Percentiles rank a stretch among this genome's conserved stretches.
Evolutionary conservation across 2,888 invertebrate genomes (phyloP).

Genomic region (Amblyteles armatorius): DNA sequence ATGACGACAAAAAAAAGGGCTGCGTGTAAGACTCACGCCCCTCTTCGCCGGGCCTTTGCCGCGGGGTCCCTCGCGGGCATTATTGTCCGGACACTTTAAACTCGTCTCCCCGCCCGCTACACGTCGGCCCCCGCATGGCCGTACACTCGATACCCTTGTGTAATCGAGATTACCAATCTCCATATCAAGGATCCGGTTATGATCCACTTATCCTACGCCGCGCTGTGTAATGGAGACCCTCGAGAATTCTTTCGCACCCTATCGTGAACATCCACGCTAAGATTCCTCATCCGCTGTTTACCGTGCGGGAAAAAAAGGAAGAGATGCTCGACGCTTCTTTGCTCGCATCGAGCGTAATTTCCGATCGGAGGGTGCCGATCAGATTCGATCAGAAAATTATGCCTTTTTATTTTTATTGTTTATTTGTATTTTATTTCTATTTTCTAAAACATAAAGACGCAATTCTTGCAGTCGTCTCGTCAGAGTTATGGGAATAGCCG

Average conservation of each 20-base stretch:
- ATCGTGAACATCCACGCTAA: constrained; percentile 3
- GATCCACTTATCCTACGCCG: constrained; percentile 60
- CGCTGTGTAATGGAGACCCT: constrained; percentile 31
- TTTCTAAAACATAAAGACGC: background rate
- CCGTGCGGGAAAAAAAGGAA: background rate
- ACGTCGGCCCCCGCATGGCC: constrained; percentile 25
- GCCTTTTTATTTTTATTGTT: background rate
- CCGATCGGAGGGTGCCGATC: background rate
- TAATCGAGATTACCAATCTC: constrained; percentile 71
- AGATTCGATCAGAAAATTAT: background rate
- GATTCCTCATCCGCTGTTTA: constrained; percentile 22
- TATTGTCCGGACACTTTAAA: constrained; percentile 55
- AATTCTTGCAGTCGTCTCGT: background rate
- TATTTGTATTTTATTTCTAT: background rate
- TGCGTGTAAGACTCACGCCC: constrained; percentile 43
- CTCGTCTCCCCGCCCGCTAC: constrained; percentile 47
- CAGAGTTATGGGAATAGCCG: constrained; percentile 1
- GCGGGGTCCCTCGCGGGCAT: constrained; percentile 34
- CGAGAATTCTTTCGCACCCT: constrained; percentile 32
- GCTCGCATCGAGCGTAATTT: background rate
- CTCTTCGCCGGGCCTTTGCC: constrained; percentile 39
- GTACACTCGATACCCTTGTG: constrained; percentile 71
- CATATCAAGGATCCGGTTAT: constrained; percentile 66
- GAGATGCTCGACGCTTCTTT: background rate
- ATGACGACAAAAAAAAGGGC: constrained; percentile 17